Evolutionary conservation across 2,113 vertebrate species (phyloP).

Genomic region (Myiozetetes cayanensis): DNA sequence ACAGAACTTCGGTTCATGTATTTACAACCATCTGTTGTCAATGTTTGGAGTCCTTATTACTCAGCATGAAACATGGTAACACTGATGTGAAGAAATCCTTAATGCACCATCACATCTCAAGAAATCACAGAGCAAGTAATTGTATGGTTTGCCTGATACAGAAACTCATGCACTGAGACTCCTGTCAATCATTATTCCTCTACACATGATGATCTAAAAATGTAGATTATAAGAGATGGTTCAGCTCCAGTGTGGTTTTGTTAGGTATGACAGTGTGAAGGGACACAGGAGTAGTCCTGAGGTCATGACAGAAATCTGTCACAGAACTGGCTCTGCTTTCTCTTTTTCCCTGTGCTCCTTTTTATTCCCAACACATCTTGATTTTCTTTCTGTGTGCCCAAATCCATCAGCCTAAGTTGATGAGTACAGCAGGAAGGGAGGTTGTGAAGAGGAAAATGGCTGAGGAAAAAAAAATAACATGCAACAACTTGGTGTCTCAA

Average conservation of each 20-base stretch:
- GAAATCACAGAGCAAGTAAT: not conserved
- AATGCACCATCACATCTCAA: not conserved
- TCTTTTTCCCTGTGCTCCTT: not conserved
- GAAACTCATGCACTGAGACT: not conserved
- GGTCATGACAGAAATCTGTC: not conserved
- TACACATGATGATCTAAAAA: not conserved
- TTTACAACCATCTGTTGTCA: not conserved
- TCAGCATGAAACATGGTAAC: not conserved
- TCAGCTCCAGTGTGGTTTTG: not conserved
- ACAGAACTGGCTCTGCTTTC: not conserved
- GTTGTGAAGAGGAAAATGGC: not conserved
- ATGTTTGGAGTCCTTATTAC: not conserved
- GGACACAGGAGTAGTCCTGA: not conserved
- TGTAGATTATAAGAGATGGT: not conserved
- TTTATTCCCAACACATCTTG: not conserved
- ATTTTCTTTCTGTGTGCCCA: not conserved
- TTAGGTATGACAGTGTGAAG: not conserved
- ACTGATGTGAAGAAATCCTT: not conserved
- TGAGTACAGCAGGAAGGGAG: not conserved
- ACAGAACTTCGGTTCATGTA: not conserved
- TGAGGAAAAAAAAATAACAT: not conserved
- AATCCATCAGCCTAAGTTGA: not conserved
- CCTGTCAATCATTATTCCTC: not conserved
- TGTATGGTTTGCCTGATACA: rapidly evolving
- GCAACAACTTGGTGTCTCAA: not conserved